Base-by-base conservation (phyloP, 1,140 invertebrate species). In the Caenorhabditis briggsae region DNA sequence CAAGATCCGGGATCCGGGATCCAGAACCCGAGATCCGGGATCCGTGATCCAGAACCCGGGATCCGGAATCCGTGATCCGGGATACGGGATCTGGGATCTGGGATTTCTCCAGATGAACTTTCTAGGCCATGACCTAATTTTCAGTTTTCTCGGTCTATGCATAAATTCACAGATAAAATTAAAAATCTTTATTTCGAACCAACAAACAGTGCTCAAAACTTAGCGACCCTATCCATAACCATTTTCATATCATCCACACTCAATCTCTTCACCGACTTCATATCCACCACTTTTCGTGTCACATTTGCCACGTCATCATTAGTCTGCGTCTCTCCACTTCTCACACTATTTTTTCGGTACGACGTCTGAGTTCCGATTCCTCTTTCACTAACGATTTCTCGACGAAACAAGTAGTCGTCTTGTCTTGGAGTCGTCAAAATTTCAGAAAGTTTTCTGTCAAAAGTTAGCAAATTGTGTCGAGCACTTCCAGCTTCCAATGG, bases 291-390 rank as follows among this genome's bases (percentile, higher is more conserved):
- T 11, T 78, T 78, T 46, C 9, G 50, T 11, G 59, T 61, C 20
- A 12, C 23, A 20, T 78, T 20, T 16, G 46, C 46, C 70, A 50
- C 46, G 46, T 78, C n/a, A 43, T 70, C 64, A n/a, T 20, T 41
- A 11, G 64, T 70, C 70, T 78, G 70, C 7, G 70, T 78, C 70
- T 78, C 70, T 78, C 46, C 70, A 78, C 7, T 78, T 33, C 70
- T 12, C 33, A n/a, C 14, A 70, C 64, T 70, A 7, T 70, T 33
- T 33, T 33, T 50, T 61, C 59, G 23, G 1, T 33, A 8, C 11
- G 41, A 70, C 1, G 64, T 46, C 16, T 50, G 46, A 20, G 46
- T 78, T 12, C 46, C 46, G 23, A 50, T 53, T 78, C 70, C 70
- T 12, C 70, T n/a, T 23, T 78, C 70, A 23, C 25, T 78, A 2